phyloP scores from a whole-genome alignment of 1,140 invertebrate species.

The Galendromus occidentalis region DNA sequence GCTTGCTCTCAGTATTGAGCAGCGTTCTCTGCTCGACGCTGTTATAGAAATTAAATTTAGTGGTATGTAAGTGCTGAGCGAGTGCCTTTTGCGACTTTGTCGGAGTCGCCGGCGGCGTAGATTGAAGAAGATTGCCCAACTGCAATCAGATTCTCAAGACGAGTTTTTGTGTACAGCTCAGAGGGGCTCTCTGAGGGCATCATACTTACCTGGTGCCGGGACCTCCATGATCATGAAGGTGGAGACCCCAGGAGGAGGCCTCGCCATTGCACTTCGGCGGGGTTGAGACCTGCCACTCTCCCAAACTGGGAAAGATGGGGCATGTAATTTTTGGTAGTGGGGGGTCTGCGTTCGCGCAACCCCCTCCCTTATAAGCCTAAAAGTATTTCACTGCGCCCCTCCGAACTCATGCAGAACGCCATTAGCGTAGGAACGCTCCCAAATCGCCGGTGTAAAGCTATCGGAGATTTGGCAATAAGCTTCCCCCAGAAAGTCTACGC shows the following conservation, averaged over 20 bases:
- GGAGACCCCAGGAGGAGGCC: slow-evolving; percentile 10
- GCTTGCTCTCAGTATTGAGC: too few species aligned
- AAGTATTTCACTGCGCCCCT: too few species aligned
- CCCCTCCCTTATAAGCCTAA: not conserved
- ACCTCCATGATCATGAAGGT: not conserved
- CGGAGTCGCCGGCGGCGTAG: not conserved
- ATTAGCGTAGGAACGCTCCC: too few species aligned
- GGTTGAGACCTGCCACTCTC: not conserved
- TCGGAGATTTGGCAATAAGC: too few species aligned
- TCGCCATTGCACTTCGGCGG: not conserved
- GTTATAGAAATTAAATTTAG: too few species aligned
- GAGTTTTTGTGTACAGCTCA: not conserved
- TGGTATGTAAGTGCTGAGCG: too few species aligned
- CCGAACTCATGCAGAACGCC: too few species aligned
- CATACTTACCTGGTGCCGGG: slow-evolving; percentile 4
- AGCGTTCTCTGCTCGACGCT: too few species aligned
- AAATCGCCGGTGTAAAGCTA: too few species aligned
- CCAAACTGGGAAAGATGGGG: not conserved
- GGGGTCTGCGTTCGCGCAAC: not conserved
- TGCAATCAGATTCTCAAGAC: not conserved
- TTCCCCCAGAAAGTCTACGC: too few species aligned
- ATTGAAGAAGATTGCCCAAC: not conserved
- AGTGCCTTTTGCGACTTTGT: too few species aligned
- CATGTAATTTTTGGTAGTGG: slow-evolving; percentile 10
- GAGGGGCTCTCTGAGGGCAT: not conserved